Percentiles rank a stretch among this genome's conserved stretches.
phyloP scores from a whole-genome alignment of 2,888 invertebrate genomes.

The Thelaira solivaga region DNA sequence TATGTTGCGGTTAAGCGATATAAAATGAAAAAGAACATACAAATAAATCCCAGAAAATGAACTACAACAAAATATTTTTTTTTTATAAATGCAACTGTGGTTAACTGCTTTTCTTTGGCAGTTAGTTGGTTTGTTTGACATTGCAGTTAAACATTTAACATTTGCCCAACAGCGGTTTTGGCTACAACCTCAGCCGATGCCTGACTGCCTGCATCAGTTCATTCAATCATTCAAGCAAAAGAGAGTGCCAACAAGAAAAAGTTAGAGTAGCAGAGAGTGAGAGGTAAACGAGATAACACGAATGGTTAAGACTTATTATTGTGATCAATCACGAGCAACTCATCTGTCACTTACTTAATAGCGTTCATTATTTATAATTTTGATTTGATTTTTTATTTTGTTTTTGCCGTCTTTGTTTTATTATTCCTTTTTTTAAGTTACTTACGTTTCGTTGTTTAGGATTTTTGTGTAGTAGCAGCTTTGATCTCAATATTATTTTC shows the following conservation, averaged over 20 bases:
- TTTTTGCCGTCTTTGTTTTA: background rate
- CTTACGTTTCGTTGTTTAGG: conserved; percentile 8
- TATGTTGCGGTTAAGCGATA: conserved; percentile 49
- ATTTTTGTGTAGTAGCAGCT: conserved; percentile 15
- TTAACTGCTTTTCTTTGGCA: too few species aligned
- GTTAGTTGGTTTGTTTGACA: conserved; percentile 9
- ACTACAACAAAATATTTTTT: background rate
- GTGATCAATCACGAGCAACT: conserved; percentile 66
- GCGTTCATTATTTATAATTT: conserved; percentile 65
- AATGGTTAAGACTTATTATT: conserved; percentile 55
- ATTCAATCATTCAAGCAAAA: conserved; percentile 22
- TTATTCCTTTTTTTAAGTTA: too few species aligned
- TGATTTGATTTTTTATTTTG: conserved; percentile 43
- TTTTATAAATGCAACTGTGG: conserved; percentile 33
- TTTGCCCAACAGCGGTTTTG: conserved; percentile 38
- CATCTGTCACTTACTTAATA: conserved; percentile 67
- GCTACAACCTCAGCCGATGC: conserved; percentile 25
- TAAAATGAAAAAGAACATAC: conserved; percentile 32
- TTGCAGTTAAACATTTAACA: conserved; percentile 44
- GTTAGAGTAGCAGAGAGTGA: background rate
- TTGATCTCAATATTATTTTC: conserved; percentile 29
- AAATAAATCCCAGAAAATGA: conserved; percentile 32
- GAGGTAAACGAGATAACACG: conserved; percentile 37
- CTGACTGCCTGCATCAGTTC: conserved; percentile 40
- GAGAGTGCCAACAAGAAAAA: too few species aligned